phyloP scores from a whole-genome alignment of 2,797 vertebrate genomes.

The Oreonectes daqikongensis region DNA sequence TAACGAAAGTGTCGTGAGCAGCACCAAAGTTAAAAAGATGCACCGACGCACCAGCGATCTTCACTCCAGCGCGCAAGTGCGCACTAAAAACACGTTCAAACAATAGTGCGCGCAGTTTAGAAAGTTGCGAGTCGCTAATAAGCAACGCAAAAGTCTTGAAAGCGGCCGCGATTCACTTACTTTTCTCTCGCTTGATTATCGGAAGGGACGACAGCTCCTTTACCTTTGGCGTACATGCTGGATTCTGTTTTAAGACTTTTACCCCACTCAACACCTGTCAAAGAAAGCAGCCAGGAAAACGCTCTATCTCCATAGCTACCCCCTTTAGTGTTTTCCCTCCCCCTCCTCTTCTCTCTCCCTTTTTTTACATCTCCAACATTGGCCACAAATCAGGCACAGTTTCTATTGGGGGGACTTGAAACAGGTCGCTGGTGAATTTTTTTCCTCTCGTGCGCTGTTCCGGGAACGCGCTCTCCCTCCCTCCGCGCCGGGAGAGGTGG shows the following conservation, averaged over 20 bases:
- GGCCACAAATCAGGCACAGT: constrained; percentile 88
- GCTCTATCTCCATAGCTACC: constrained; percentile 91
- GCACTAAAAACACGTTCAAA: constrained; percentile 66
- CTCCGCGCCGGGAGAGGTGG: constrained; percentile 73
- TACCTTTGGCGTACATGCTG: constrained; percentile 96
- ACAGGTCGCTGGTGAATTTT: constrained; percentile 81
- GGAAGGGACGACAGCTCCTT: constrained; percentile 93
- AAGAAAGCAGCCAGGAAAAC: constrained; percentile 86
- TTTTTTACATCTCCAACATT: constrained; percentile 87
- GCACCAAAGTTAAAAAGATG: constrained; percentile 64
- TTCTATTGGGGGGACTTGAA: constrained; percentile 91
- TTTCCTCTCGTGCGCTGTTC: constrained; percentile 83
- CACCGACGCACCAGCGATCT: constrained; percentile 56
- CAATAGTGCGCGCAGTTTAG: constrained; percentile 68
- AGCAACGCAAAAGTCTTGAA: constrained; percentile 66
- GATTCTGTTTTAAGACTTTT: constrained; percentile 87
- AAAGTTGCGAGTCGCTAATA: constrained; percentile 74
- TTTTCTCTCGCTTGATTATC: constrained; percentile 95
- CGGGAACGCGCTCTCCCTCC: constrained; percentile 76
- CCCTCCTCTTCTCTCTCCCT: constrained; percentile 59
- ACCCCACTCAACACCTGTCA: constrained; percentile 91
- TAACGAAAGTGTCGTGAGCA: constrained; percentile 17
- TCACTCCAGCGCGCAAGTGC: constrained; percentile 61
- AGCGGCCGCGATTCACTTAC: constrained; percentile 79
- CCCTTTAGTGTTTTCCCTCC: constrained; percentile 83